A percentile compares a stretch with the other conserved stretches of the same genome.
Evolutionary conservation across 2,888 invertebrate genomes (phyloP).

Genomic region (Sarcophaga carnaria): DNA sequence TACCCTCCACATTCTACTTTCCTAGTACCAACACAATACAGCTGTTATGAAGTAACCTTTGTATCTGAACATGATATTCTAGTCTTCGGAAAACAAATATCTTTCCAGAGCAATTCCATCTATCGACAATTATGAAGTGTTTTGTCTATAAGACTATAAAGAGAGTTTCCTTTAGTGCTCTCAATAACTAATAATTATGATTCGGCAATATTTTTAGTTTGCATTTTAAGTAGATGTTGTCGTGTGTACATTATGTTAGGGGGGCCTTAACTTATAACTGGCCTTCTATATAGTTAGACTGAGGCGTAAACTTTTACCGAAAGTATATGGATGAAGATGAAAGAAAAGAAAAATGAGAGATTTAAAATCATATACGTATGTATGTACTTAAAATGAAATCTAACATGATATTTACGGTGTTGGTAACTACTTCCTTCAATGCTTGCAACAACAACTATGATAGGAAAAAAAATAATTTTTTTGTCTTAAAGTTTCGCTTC

Average conservation of each 20-base stretch:
- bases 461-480: not conserved
- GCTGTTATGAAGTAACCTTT: too few species aligned
- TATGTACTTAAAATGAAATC: conserved; percentile 52
- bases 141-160: too few species aligned
- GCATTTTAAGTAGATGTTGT: conserved; percentile 30
- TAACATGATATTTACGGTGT: conserved; percentile 60
- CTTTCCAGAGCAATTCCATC: too few species aligned
- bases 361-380: not conserved
- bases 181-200: conserved; percentile 63
- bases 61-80: too few species aligned
- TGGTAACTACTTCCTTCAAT: conserved; percentile 63
- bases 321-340: conserved; percentile 36
- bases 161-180: not conserved
- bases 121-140: too few species aligned
- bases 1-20: too few species aligned
- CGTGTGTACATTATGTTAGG: conserved; percentile 4
- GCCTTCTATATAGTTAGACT: conserved; percentile 52
- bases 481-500: conserved; percentile 61
- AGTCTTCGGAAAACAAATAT: too few species aligned
- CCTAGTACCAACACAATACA: too few species aligned
- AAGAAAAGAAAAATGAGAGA: not conserved
- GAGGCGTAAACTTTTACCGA: conserved; percentile 64
- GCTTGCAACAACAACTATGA: conserved; percentile 32
- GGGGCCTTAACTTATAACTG: conserved; percentile 40
- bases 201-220: conserved; percentile 52